Base-by-base conservation (phyloP, 2,888 invertebrate species). In the Fragum whitleyi region DNA sequence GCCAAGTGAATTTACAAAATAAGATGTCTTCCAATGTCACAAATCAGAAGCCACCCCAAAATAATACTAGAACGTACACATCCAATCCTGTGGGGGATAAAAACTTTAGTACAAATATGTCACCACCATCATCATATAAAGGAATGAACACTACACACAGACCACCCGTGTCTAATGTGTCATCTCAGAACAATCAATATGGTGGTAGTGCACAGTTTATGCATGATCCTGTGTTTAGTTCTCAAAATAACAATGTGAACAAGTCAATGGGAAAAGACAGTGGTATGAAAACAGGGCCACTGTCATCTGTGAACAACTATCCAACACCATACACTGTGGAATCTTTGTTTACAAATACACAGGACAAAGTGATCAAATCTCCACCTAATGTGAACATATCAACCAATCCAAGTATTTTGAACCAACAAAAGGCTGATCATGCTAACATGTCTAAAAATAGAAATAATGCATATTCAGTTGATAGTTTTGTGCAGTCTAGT, bases 401-500 rank as follows among this genome's bases (percentile, higher is more conserved):
- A 28, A 81, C 74, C 7, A 74, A 71, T 55, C 68, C 75, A 2
- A 77, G 77, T 62, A 74, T 81, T 65, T 21, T 83, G 51, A 82
- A 76, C 68, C 68, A 77, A 61, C 73, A 82, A 26, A 79, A 81
- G 47, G 55, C 61, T n/a, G 69, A 77, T 28, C 75, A 70, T 74
- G 70, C 76, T 26, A 79, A 77, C 23, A 55, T 77, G 74, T 65
- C 65, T 42, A 81, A 83, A 55, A 82, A 82, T 47, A 72, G 79
- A 55, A 78, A 75, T 61, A 85, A 87, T 68, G 88, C 90, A 32
- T 91, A 90, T 75, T 91, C 91, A 23, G 91, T 90, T 9, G 91
- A 91, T 53, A 91, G 88, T 76, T 91, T 91, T 87, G 91, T 91
- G 11, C 65, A 65, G 71, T 85, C 89, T 19, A 87, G 88, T 39